A percentile compares a stretch with the other conserved stretches of the same genome.
Conservation (phyloP, 2,888 invertebrate genomes). For the Himalopsyche anomala region DNA sequence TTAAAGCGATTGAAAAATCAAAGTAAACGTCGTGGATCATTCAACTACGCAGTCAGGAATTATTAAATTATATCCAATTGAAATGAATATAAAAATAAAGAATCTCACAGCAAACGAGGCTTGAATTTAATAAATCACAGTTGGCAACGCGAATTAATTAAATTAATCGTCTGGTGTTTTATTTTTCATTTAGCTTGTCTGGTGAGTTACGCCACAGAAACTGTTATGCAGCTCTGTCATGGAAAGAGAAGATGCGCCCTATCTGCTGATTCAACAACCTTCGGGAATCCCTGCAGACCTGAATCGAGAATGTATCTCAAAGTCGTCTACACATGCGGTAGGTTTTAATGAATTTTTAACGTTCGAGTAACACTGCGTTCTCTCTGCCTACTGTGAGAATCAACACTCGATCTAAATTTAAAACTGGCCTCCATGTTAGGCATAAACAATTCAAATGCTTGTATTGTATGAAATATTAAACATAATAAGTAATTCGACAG, state of each 20-base stretch:
- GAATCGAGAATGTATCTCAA: constrained; percentile 90
- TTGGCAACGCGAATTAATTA: not conserved
- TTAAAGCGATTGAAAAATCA: too few relatives aligned
- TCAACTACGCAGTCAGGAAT: too few relatives aligned
- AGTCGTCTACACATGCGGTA: constrained; percentile 92
- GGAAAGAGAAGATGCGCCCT: constrained; percentile 88
- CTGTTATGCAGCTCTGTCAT: constrained; percentile 91
- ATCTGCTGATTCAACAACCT: constrained; percentile 88
- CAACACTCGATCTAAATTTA: too few relatives aligned
- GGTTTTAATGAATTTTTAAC: constrained; percentile 71
- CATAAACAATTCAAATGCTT: too few relatives aligned
- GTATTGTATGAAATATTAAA: too few relatives aligned
- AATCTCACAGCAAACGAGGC: not conserved
- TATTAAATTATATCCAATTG: too few relatives aligned
- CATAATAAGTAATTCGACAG: too few relatives aligned
- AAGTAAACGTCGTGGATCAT: too few relatives aligned
- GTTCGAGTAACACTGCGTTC: not conserved
- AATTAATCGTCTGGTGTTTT: not conserved
- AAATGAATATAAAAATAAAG: too few relatives aligned
- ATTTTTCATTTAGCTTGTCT: constrained; percentile 83
- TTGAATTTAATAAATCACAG: not conserved
- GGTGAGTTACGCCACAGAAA: constrained; percentile 93
- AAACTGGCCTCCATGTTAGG: too few relatives aligned
- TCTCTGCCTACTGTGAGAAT: not conserved
- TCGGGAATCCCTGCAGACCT: constrained; percentile 88